Evolutionary conservation across 1,140 invertebrate genomes (phyloP), one percentile per base, ranked within the genome.

Genomic region (Probaryconus sp.): DNA sequence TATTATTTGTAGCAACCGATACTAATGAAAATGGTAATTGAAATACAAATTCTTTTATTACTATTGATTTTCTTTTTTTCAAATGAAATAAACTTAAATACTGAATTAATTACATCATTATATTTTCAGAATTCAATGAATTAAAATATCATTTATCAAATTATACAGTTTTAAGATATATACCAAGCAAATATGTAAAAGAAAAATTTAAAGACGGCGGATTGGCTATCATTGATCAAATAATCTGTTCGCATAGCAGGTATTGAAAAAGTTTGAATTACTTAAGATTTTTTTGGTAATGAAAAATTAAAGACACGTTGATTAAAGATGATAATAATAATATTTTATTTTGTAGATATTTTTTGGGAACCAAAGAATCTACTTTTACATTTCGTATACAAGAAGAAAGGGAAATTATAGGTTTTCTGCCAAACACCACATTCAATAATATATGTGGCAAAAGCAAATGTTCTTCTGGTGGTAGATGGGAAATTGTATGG

Each of bases 341-440:
- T 38, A 33, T 60, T 10, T 47, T 58, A 21, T 67, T 43, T 45
- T 48, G 64, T 69, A 91, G 92, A 81, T 92, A 93, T 89, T 97
- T 98, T 83, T 92, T 98, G 69, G 97, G 98, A 18, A 97, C 96
- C 0, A 90, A 94, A 81, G 95, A 96, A 81, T 99, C 97, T 67
- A 99, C 98, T 16, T 99, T 98, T 87, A 94, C 97, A 7, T 98
- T 95, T 83, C 90, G 97, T 45, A 99, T 99, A 69, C 96, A 98
- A 89, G 98, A 99, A 85, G 97, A 99, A 83, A 90, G 98, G 35
- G 97, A 99, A 88, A 97, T 99, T 65, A 82, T 98, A 11, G 96
- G 96, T 3, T 97, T 97, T 85, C 87, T 90, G 24, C 88, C 90
- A 60, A 81, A 92, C 26, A 93, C 91, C 9, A 99, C 97, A 13